Percentiles rank a stretch among this genome's conserved stretches.
phyloP scores from a whole-genome alignment of 2,888 invertebrate species.

The Drosophila quinaria region DNA sequence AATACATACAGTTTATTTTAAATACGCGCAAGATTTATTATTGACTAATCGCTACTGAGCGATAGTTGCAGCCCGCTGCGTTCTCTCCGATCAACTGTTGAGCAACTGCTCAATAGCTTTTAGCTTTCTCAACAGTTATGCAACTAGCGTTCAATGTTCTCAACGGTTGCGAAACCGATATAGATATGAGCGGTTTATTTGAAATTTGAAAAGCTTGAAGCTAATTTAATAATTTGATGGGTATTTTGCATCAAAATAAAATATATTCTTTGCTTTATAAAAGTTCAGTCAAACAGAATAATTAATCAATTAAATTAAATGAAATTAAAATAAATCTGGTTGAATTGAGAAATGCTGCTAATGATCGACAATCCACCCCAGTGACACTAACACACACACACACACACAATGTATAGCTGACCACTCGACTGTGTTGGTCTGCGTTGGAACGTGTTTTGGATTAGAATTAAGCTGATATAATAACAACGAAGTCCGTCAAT shows the following conservation, averaged over 20 bases:
- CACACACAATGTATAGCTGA: slow-evolving; percentile 6
- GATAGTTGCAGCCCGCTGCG: neutral
- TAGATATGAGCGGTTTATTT: neutral
- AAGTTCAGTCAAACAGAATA: neutral
- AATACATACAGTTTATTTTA: too few species aligned
- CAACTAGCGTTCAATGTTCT: neutral
- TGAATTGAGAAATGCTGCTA: slow-evolving; percentile 55
- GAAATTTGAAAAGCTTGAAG: slow-evolving; percentile 1
- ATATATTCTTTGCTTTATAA: neutral
- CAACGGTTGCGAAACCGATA: slow-evolving; percentile 13
- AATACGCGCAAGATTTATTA: too few species aligned
- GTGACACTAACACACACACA: neutral
- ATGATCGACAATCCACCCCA: slow-evolving; percentile 62
- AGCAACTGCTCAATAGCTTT: neutral
- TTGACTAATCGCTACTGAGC: neutral
- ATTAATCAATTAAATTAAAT: slow-evolving; percentile 15
- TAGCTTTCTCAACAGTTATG: neutral
- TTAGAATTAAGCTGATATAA: slow-evolving; percentile 71
- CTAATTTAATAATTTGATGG: too few species aligned
- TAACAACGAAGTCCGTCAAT: slow-evolving; percentile 34
- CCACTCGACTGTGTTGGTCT: slow-evolving; percentile 36
- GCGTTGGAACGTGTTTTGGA: slow-evolving; percentile 69
- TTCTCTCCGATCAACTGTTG: neutral
- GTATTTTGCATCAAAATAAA: neutral
- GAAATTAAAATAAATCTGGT: slow-evolving; percentile 1